A percentile compares a stretch with the other conserved stretches of the same genome.
phyloP scores from a whole-genome alignment of 2,797 vertebrate species.

The Tokudaia muenninki region DNA sequence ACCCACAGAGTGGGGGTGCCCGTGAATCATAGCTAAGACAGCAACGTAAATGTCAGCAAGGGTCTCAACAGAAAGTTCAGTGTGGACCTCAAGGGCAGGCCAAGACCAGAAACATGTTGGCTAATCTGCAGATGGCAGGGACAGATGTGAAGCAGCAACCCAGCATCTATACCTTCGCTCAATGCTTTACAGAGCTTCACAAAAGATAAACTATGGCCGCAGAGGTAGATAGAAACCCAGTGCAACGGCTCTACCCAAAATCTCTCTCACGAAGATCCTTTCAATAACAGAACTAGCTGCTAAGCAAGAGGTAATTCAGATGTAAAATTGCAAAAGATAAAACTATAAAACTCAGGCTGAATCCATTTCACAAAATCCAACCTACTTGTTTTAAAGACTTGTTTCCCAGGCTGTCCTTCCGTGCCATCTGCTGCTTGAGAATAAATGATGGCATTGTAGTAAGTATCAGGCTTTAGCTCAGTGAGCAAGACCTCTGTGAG shows the following conservation, averaged over 20 bases:
- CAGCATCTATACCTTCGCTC: rapidly evolving
- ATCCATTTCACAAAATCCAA: not conserved
- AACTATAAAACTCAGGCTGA: not conserved
- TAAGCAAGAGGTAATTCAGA: not conserved
- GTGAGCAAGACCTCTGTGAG: constrained; percentile 11
- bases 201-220: not conserved
- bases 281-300: not conserved
- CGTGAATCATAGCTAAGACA: not conserved
- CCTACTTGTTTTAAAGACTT: constrained; percentile 68
- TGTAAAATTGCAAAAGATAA: not conserved
- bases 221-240: not conserved
- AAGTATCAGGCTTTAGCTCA: not conserved
- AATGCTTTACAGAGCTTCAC: not conserved
- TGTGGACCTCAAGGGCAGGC: not conserved
- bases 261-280: not conserved
- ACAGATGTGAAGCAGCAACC: not conserved
- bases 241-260: not conserved
- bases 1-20: not conserved
- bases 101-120: not conserved
- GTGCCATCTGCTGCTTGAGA: not conserved
- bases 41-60: not conserved
- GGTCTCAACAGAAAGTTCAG: not conserved
- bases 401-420: not conserved
- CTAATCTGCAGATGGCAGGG: not conserved
- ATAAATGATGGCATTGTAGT: constrained; percentile 51